Evolutionary conservation across 2,888 invertebrate species (phyloP).

Genomic region (Crocallis elinguaria): DNA sequence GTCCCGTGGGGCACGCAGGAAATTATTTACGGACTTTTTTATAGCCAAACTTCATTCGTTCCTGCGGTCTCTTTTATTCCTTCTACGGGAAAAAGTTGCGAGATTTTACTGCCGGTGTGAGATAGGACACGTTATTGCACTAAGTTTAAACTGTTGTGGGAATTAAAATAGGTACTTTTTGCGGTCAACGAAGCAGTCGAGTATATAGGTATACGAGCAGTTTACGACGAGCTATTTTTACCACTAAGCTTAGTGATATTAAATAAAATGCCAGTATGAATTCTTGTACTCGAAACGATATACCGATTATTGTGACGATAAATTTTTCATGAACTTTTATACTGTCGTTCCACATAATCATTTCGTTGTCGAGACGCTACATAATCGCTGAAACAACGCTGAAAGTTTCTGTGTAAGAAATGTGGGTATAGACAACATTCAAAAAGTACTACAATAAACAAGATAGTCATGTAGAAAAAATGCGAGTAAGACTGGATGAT

Average conservation of each 20-base stretch:
- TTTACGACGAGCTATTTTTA: slow-evolving; percentile 15
- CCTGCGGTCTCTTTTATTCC: slow-evolving; percentile 82
- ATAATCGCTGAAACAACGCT: slow-evolving; percentile 17
- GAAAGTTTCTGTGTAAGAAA: slow-evolving; percentile 15
- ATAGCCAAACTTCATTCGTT: slow-evolving; percentile 83
- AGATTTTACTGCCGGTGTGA: slow-evolving; percentile 82
- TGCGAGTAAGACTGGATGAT: too few species aligned
- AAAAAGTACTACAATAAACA: slow-evolving; percentile 17
- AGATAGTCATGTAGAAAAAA: background rate
- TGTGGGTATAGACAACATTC: slow-evolving; percentile 4
- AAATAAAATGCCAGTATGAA: slow-evolving; percentile 21
- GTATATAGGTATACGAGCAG: slow-evolving; percentile 33
- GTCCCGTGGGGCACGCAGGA: slow-evolving; percentile 71
- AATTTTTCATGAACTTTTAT: slow-evolving; percentile 35
- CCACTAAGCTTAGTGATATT: slow-evolving; percentile 6
- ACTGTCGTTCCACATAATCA: slow-evolving; percentile 27
- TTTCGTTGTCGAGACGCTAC: slow-evolving; percentile 21
- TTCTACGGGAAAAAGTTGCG: slow-evolving; percentile 80
- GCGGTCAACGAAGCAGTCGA: slow-evolving; percentile 58
- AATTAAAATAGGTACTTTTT: slow-evolving; percentile 77
- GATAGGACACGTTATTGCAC: slow-evolving; percentile 82
- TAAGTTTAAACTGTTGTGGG: slow-evolving; percentile 72
- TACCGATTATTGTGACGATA: slow-evolving; percentile 29
- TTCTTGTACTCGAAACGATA: slow-evolving; percentile 22
- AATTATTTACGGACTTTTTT: slow-evolving; percentile 82